Conservation (phyloP, 2,113 vertebrate genomes). For the Rhabdornis inornatus region DNA sequence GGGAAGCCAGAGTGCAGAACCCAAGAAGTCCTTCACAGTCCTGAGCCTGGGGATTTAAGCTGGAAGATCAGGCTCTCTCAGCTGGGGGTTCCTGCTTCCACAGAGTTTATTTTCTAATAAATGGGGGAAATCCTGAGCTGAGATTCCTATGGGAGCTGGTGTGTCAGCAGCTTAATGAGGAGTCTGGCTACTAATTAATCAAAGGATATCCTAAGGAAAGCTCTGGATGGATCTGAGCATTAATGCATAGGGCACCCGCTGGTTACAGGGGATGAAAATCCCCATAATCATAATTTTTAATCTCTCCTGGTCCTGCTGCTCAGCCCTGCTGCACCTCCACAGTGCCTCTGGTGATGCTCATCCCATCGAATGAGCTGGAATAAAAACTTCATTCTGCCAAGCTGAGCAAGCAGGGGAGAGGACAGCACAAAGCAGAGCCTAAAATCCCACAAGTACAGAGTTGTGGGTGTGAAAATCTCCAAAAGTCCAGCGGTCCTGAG, state of each 20-base stretch:
- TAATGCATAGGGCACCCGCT: background rate
- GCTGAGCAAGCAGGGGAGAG: background rate
- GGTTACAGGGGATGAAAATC: background rate
- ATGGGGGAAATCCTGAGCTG: background rate
- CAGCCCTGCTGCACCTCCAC: background rate
- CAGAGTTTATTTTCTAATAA: background rate
- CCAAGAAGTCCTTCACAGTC: background rate
- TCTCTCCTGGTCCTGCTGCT: background rate
- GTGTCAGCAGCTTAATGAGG: background rate
- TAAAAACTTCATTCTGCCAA: background rate
- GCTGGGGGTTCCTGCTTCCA: background rate
- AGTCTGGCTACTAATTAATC: background rate
- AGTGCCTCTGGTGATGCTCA: background rate
- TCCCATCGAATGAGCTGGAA: background rate
- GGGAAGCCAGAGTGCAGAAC: background rate
- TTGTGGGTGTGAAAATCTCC: fast-evolving
- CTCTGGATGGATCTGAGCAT: background rate
- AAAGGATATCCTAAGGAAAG: fast-evolving
- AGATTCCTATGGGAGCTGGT: background rate
- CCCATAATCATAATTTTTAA: background rate
- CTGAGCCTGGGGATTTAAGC: background rate
- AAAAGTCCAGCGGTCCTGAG: fast-evolving
- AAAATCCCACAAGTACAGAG: background rate
- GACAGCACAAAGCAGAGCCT: background rate
- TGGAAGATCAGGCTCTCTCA: background rate